Evolutionary conservation across 2,113 vertebrate genomes (phyloP).

Genomic region (Felis catus): DNA sequence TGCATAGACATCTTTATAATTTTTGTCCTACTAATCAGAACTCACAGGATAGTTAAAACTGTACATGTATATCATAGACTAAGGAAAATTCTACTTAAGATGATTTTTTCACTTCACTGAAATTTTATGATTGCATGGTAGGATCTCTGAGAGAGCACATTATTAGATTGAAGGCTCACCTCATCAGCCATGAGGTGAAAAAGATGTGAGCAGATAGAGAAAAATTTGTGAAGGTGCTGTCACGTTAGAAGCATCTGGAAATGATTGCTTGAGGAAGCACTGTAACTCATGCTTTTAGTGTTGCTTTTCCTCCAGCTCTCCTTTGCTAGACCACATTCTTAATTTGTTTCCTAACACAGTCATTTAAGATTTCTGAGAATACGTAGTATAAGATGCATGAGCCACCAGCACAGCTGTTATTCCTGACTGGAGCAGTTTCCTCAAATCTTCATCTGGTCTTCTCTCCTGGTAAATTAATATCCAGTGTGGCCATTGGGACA

Average conservation of each 20-base stretch:
- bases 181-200: background rate
- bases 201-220: background rate
- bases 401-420: background rate
- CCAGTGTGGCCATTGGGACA: background rate
- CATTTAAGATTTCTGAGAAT: background rate
- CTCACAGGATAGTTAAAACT: background rate
- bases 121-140: background rate
- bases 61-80: background rate
- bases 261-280: background rate
- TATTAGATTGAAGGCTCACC: background rate
- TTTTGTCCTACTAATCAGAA: background rate
- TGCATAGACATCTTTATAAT: background rate
- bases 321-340: background rate
- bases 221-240: background rate
- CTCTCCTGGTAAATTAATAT: background rate
- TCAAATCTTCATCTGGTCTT: background rate
- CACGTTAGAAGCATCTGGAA: background rate
- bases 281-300: background rate
- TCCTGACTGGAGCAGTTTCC: background rate
- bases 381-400: background rate
- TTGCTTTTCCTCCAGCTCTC: background rate
- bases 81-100: constrained; percentile 19
- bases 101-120: background rate
- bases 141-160: background rate
- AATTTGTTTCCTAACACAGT: background rate